Conservation (phyloP, 1,140 invertebrate genomes). For the Maniola jurtina region DNA sequence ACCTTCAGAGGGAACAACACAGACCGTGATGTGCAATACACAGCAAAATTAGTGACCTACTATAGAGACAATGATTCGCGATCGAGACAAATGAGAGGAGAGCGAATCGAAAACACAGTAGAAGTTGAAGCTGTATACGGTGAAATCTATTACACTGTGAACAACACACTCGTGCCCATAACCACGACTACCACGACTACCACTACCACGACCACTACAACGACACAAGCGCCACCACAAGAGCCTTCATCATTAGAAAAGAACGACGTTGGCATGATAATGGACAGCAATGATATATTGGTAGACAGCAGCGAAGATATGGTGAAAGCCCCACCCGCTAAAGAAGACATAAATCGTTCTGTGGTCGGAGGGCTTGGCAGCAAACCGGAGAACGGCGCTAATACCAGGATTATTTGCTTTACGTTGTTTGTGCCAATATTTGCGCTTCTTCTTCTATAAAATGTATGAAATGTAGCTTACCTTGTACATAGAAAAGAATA, state of each 20-base stretch:
- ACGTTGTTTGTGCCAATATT: conserved; percentile 51
- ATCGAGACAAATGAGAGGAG: conserved; percentile 76
- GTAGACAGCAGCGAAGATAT: conserved; percentile 62
- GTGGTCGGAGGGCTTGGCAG: conserved; percentile 62
- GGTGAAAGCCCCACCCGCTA: conserved; percentile 51
- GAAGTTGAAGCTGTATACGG: conserved; percentile 84
- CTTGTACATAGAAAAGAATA: conserved; percentile 65
- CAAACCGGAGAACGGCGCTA: conserved; percentile 44
- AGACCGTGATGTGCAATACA: conserved; percentile 85
- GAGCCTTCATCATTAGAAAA: conserved; percentile 62
- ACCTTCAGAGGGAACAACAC: conserved; percentile 86
- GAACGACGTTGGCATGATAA: conserved; percentile 64
- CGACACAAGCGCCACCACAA: conserved; percentile 77
- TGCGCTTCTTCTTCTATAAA: conserved; percentile 54
- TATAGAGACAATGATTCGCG: conserved; percentile 82
- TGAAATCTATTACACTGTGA: conserved; percentile 85
- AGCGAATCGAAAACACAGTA: conserved; percentile 82
- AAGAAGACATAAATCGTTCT: conserved; percentile 68
- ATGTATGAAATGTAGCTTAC: conserved; percentile 35
- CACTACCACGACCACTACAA: conserved; percentile 81
- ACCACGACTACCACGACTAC: conserved; percentile 87
- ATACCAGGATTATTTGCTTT: conserved; percentile 41
- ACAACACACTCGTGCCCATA: conserved; percentile 87
- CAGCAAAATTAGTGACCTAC: conserved; percentile 83
- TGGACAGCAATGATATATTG: conserved; percentile 62